These are phyloP conservation scores for Antennarius striatus DNA, from an alignment of 2,113 vertebrate species.

Conservation along the genomic window DNA sequence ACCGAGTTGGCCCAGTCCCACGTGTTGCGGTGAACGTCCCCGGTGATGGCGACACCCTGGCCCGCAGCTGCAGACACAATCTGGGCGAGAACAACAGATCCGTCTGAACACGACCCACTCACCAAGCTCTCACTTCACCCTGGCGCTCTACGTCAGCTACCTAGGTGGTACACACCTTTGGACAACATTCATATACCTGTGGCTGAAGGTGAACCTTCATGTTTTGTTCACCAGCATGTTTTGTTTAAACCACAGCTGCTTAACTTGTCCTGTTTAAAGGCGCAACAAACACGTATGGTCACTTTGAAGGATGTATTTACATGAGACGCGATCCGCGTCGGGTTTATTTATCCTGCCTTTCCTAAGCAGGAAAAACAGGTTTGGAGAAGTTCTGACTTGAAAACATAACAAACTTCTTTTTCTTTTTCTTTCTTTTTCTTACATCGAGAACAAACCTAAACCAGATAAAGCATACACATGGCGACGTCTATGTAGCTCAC, in stretches of 20 bases:
- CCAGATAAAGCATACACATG: too few species aligned
- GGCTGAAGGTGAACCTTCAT: too few species aligned
- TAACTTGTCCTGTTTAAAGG: too few species aligned
- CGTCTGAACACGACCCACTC: background rate
- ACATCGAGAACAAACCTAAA: too few species aligned
- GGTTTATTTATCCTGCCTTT: background rate
- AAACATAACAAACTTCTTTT: background rate
- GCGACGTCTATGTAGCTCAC: too few species aligned
- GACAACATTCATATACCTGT: conserved; percentile 14
- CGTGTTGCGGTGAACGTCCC: conserved; percentile 86
- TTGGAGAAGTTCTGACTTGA: conserved; percentile 4
- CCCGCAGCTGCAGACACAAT: conserved; percentile 87
- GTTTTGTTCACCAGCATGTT: too few species aligned
- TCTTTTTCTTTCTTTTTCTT: too few species aligned
- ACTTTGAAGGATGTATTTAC: background rate
- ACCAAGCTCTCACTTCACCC: too few species aligned
- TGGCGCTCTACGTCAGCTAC: background rate
- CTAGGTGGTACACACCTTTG: conserved; percentile 16
- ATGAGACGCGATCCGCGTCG: background rate
- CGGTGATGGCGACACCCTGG: conserved; percentile 90
- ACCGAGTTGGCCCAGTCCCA: conserved; percentile 96
- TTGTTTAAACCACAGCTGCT: too few species aligned
- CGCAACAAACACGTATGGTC: background rate
- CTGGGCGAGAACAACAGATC: conserved; percentile 65
- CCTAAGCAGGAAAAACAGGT: conserved; percentile 36